Percentiles rank a stretch among this genome's conserved stretches.
These are phyloP conservation scores for Temnothorax rugatulus DNA, from an alignment of 2,888 invertebrate genomes.

Conservation along the genomic window DNA sequence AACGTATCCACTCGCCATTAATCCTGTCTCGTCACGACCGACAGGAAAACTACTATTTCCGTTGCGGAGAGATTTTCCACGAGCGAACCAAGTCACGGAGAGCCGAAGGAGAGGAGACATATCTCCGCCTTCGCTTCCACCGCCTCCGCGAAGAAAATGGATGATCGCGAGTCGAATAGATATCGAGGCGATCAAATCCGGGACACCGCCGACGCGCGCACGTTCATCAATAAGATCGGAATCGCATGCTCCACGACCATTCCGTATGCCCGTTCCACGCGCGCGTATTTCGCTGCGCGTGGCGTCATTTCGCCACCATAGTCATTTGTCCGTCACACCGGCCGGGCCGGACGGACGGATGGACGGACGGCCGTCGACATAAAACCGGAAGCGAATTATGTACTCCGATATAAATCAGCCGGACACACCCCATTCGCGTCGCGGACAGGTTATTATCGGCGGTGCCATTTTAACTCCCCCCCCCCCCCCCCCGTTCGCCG, in stretches of 20 bases:
- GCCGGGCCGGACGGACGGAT: not conserved
- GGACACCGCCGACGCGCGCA: constrained; percentile 45
- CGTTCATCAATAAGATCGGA: constrained; percentile 69
- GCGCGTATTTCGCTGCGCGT: constrained; percentile 30
- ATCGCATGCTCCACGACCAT: not conserved
- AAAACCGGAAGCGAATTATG: constrained; percentile 55
- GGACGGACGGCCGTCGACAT: constrained; percentile 39
- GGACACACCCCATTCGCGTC: constrained; percentile 52
- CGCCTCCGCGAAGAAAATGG: constrained; percentile 53
- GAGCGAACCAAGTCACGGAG: constrained; percentile 32
- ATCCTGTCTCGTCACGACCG: constrained; percentile 6
- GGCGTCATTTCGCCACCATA: constrained; percentile 35
- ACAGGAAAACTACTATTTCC: not conserved
- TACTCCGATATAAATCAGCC: constrained; percentile 52
- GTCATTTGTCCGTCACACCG: constrained; percentile 52
- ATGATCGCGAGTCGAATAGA: constrained; percentile 65
- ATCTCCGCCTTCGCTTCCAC: not conserved
- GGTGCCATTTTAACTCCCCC: constrained; percentile 34
- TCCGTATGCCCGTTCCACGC: constrained; percentile 13
- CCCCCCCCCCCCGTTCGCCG: not conserved
- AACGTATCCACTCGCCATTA: constrained; percentile 5
- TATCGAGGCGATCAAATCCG: constrained; percentile 68
- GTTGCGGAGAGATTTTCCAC: constrained; percentile 33
- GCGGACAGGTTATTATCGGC: constrained; percentile 49
- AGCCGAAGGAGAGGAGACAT: constrained; percentile 20